A percentile compares a stretch with the other conserved stretches of the same genome.
phyloP scores from a whole-genome alignment of 30 jellyfish, hydroid and myxozoan genomes.

The Rhopilema esculentum region DNA sequence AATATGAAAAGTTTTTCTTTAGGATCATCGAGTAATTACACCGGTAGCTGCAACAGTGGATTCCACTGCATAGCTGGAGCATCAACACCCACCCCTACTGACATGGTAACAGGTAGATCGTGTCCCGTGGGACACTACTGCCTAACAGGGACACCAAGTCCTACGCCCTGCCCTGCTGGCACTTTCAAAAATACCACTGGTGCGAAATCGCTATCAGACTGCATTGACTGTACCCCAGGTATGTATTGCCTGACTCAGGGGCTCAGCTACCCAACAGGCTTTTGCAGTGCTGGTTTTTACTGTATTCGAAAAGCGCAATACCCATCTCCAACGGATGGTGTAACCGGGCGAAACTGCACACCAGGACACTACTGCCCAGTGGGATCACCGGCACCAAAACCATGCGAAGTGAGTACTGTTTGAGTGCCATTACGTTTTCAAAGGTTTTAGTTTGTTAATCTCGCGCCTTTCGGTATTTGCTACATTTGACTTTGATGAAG shows the following conservation, averaged over 20 bases:
- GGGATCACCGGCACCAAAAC: conserved; percentile 82
- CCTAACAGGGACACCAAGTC: conserved; percentile 83
- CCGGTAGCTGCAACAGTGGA: conserved; percentile 90
- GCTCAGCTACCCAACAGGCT: conserved; percentile 79
- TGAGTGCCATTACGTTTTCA: not conserved
- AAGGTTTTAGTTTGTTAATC: too few relatives aligned
- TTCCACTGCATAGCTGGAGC: conserved; percentile 86
- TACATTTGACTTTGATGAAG: too few relatives aligned
- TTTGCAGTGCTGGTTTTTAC: conserved; percentile 75
- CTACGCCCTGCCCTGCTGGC: conserved; percentile 89
- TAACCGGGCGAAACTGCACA: conserved; percentile 85
- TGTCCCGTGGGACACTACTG: conserved; percentile 93
- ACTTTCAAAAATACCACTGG: conserved; percentile 91
- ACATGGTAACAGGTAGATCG: conserved; percentile 75
- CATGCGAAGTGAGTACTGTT: conserved; percentile 79
- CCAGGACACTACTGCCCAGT: conserved; percentile 97
- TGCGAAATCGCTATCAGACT: conserved; percentile 47
- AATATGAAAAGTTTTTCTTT: too few relatives aligned
- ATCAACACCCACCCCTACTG: conserved; percentile 86
- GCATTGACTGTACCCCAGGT: conserved; percentile 91
- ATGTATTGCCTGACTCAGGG: conserved; percentile 81
- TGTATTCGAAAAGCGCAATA: conserved; percentile 71
- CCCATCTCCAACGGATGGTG: conserved; percentile 68
- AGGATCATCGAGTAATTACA: conserved; percentile 89
- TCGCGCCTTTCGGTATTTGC: too few relatives aligned